Evolutionary conservation across 2,797 vertebrate species (phyloP).

Genomic region (Cryptoprocta ferox): DNA sequence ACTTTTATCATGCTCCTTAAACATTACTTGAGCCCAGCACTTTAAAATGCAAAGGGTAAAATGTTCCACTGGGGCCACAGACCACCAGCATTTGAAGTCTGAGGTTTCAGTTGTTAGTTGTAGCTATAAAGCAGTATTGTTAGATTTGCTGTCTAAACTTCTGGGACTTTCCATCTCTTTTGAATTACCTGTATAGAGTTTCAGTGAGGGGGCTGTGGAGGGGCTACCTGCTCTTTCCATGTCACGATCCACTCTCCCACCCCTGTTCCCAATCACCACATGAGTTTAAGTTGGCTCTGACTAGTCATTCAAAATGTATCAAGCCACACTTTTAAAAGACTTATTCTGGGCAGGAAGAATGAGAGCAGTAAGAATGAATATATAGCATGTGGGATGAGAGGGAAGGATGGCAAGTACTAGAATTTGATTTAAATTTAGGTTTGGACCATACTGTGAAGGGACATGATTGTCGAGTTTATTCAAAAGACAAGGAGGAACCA

Average conservation of each 20-base stretch:
- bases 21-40: neutral
- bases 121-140: neutral
- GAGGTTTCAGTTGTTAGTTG: neutral
- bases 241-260: neutral
- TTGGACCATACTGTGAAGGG: neutral
- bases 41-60: neutral
- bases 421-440: neutral
- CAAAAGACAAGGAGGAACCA: neutral
- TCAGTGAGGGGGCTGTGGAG: neutral
- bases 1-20: neutral
- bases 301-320: neutral
- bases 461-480: neutral
- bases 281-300: neutral
- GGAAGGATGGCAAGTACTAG: neutral
- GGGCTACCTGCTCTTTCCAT: neutral
- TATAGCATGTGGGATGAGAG: accelerated
- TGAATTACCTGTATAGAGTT: neutral
- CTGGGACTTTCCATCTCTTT: neutral
- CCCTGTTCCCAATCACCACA: neutral
- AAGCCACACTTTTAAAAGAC: neutral
- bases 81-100: neutral
- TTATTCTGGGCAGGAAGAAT: neutral
- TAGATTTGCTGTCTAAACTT: neutral
- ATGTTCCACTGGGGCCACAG: neutral
- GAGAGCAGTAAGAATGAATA: neutral